Percentiles rank a stretch among this genome's conserved stretches.
These are phyloP conservation scores for Calameuta pallipes DNA, from an alignment of 2,888 invertebrate genomes.

Conservation along the genomic window DNA sequence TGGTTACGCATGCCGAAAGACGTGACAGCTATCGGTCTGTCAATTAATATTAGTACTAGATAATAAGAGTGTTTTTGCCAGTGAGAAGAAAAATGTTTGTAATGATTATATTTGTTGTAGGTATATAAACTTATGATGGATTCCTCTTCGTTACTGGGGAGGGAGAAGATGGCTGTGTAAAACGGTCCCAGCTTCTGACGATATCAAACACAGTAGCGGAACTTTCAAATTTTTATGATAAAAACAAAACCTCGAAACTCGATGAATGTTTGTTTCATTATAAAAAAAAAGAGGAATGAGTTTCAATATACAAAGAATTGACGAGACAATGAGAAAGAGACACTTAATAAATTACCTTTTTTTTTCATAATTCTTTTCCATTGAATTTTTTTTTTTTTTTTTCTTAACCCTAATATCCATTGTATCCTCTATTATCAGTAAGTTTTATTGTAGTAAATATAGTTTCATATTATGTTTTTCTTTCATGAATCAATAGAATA, in stretches of 20 bases:
- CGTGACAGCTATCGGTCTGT: not conserved
- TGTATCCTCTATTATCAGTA: conserved; percentile 17
- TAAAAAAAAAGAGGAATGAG: not conserved
- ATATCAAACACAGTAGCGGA: not conserved
- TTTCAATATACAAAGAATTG: not conserved
- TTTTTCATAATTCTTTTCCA: not conserved
- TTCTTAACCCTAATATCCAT: not conserved
- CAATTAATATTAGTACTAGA: not conserved
- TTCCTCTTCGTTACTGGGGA: not conserved
- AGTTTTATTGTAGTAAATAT: conserved; percentile 50
- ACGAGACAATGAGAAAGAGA: not conserved
- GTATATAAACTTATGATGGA: not conserved
- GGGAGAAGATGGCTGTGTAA: not conserved
- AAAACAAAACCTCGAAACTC: not conserved
- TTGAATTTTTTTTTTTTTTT: not conserved
- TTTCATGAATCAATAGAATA: conserved; percentile 42
- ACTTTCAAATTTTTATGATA: not conserved
- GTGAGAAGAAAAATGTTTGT: not conserved
- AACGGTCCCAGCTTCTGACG: not conserved
- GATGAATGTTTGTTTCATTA: not conserved
- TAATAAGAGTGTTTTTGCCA: not conserved
- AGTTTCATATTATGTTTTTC: conserved; percentile 34
- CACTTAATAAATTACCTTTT: not conserved
- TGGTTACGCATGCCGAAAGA: not conserved
- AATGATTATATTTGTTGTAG: not conserved